Base-by-base conservation (phyloP, 2,113 vertebrate species). In the Rhadina sibilatrix region DNA sequence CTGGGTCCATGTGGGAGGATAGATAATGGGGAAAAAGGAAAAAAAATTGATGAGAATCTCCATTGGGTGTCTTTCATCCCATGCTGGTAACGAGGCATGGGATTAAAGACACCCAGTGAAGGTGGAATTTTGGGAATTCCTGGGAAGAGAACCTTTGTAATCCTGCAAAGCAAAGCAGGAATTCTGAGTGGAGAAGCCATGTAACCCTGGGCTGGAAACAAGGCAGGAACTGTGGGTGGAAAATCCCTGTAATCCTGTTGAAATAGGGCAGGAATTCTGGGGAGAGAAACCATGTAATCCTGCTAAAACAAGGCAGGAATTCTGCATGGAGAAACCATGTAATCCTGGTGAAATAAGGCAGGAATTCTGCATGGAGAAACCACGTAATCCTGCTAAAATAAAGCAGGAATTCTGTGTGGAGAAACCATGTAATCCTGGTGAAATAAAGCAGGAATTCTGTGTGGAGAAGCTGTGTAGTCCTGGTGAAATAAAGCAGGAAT, bases 261-360 rank as follows among this genome's bases (percentile, higher is more conserved):
- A 52, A 78, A 52, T 1, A 27, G 0, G 2, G 8, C 37, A 28
- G 38, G 19, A 65, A 18, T 79, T 53, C 2, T 52, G 37, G 0
- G 6, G 0, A 0, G 18, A 35, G 6, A n/a, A 53, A 0, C 14
- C 0, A 0, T 12, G 37, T 42, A n/a, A 64, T 52, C 75, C 23
- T 78, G 14, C 0, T 1, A 3, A 37, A 60, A n/a, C 0, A 40
- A 1, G 5, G 15, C n/a, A 77, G 57, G 56, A 61, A 61, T 69
- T 59, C 3, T 23, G 33, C 37, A 38, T 59, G 0, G 10, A 57
- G 3, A 60, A 61, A 0, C 21, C 2, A 0, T 15, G 22, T 6
- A 49, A 35, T 35, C 19, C 33, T 28, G 31, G 15, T 44, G 42
- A 66, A 38, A 38, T 38, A 38, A 38, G 10, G 37, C 37, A 38